These are phyloP conservation scores for Ferrisia virgata DNA, from an alignment of 2,888 invertebrate species.

Conservation along the genomic window DNA sequence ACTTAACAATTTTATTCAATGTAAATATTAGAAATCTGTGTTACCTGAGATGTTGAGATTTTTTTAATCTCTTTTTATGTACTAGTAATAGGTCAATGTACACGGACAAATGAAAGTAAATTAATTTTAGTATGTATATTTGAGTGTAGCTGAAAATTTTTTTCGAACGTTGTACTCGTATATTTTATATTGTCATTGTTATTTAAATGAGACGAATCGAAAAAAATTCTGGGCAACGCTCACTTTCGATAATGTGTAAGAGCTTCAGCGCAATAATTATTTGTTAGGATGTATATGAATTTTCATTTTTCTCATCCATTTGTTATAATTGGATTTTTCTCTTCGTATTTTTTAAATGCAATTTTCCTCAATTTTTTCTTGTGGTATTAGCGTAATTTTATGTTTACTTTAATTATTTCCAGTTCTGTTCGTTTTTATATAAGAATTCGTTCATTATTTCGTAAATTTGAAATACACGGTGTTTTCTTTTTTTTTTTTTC, in stretches of 20 bases:
- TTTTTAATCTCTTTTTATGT: not conserved
- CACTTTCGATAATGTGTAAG: not conserved
- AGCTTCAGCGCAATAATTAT: not conserved
- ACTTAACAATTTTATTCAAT: not conserved
- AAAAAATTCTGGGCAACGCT: slow-evolving; percentile 31
- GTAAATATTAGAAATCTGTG: not conserved
- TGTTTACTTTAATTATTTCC: not conserved
- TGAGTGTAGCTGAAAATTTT: slow-evolving; percentile 32
- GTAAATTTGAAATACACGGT: slow-evolving; percentile 27
- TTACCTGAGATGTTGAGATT: not conserved
- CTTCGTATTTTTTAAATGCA: not conserved
- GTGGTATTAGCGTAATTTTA: slow-evolving; percentile 1
- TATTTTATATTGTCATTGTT: slow-evolving; percentile 22
- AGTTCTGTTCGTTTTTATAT: slow-evolving; percentile 18
- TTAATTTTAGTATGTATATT: not conserved
- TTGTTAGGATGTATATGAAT: not conserved
- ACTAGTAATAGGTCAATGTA: not conserved
- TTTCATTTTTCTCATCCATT: not conserved
- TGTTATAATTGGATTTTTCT: not conserved
- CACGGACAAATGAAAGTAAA: not conserved
- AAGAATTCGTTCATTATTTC: slow-evolving; percentile 32
- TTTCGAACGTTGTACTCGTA: slow-evolving; percentile 21
- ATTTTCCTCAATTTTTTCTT: not conserved
- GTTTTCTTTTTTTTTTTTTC: slow-evolving; percentile 5
- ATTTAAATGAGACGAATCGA: slow-evolving; percentile 25